A percentile compares a stretch with the other conserved stretches of the same genome.
These are phyloP conservation scores for Mechanitis mazaeus DNA, from an alignment of 2,888 invertebrate genomes.

Conservation along the genomic window DNA sequence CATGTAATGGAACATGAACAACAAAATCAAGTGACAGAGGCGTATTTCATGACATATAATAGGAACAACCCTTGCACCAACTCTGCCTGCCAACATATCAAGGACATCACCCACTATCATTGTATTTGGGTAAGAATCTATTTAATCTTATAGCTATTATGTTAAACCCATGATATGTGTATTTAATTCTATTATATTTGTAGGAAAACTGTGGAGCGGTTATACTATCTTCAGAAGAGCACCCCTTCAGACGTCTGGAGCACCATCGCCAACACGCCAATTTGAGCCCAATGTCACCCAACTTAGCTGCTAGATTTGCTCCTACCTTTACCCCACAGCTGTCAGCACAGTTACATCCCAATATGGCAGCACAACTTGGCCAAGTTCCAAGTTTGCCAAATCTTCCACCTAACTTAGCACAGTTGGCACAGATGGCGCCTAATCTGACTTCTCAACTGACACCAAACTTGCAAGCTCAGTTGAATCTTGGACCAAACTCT, in stretches of 20 bases:
- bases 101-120: constrained; percentile 90
- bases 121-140: constrained; percentile 86
- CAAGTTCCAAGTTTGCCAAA: constrained; percentile 61
- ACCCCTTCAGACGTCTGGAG: constrained; percentile 87
- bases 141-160: neutral
- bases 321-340: constrained; percentile 73
- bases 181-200: constrained; percentile 30
- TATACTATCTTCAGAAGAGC: constrained; percentile 83
- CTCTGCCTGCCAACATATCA: constrained; percentile 83
- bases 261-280: constrained; percentile 92
- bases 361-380: constrained; percentile 69
- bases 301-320: constrained; percentile 75
- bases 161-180: no score
- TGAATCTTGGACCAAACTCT: constrained; percentile 60
- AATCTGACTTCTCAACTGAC: constrained; percentile 60
- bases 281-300: constrained; percentile 78
- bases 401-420: constrained; percentile 67
- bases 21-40: constrained; percentile 89
- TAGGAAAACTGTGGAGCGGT: constrained; percentile 88
- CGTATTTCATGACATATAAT: constrained; percentile 81
- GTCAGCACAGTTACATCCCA: constrained; percentile 68
- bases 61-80: constrained; percentile 80
- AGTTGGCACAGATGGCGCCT: constrained; percentile 69
- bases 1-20: constrained; percentile 93
- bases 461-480: constrained; percentile 65